Evolutionary conservation across 1,140 invertebrate genomes (phyloP), one percentile per base, ranked within the genome.

Genomic region (Trachymyrmex cornetzi): DNA sequence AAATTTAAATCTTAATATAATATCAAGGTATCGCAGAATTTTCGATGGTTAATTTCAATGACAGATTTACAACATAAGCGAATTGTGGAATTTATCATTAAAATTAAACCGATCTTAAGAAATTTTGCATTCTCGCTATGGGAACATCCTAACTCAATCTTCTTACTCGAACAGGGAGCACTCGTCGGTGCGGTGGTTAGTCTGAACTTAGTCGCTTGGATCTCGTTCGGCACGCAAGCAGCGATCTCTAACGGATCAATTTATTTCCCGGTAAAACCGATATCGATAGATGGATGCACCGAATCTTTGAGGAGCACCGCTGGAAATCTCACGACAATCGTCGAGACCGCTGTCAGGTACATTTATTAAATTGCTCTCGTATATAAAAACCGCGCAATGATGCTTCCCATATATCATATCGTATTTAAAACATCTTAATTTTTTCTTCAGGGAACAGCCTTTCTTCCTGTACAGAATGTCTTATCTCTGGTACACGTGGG

Each of bases 151-250:
- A 48, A 69, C 24, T 57, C 19, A 48, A 61, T 22, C 2, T 16
- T 72, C 5, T 74, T 30, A 48, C 3, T 57, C 50, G 9, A 50
- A 87, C 77, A 98, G 98, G 98, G 98, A 38, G 98, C 98, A 0
- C 94, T 98, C 86, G 95, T 95, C n/a, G 98, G 98, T 7, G 97
- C 97, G 0, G 57, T 98, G 0, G 92, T 95, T 11, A 97, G 97
- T 64, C 95, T 98, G 0, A 92, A 96, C 5, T 95, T 98, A 6
- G 97, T 98, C 30, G 97, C 97, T 3, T 98, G 98, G 98, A 97
- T 99, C 44, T 98, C 98, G 0, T 95, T 98, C n/a, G 98, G 98
- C 4, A 97, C 97, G 0, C 98, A 98, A 93, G 95, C 97, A 2
- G 96, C 97, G 11, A 97, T 98, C 92, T 96, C 97, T 9, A 95